A percentile compares a stretch with the other conserved stretches of the same genome.
Evolutionary conservation across 2,113 vertebrate genomes (phyloP).

Genomic region (Austrofundulus limnaeus): DNA sequence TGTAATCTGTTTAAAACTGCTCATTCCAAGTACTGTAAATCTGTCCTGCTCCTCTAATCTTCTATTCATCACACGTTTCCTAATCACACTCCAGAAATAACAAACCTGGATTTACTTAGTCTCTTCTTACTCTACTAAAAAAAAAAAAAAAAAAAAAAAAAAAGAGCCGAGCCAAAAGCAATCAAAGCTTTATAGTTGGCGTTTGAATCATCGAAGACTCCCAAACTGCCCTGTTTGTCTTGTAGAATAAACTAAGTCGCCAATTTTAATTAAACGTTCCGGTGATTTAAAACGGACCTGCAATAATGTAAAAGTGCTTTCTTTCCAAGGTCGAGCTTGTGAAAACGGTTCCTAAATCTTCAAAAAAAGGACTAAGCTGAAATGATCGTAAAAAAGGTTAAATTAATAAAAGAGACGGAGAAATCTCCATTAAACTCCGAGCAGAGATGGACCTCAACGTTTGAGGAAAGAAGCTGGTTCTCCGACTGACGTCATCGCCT

Average conservation of each 20-base stretch:
- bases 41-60: conserved; percentile 59
- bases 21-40: conserved; percentile 44
- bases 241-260: conserved; percentile 25
- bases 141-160: too few relatives aligned
- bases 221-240: conserved; percentile 40
- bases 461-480: background rate
- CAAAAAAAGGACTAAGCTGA: conserved; percentile 15
- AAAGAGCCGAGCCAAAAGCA: conserved; percentile 34
- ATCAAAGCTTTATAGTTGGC: conserved; percentile 45
- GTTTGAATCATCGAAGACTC: conserved; percentile 47
- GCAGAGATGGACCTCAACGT: conserved; percentile 22
- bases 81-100: conserved; percentile 69
- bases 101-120: conserved; percentile 57
- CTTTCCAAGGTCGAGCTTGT: conserved; percentile 41
- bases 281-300: conserved; percentile 41
- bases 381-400: conserved; percentile 57
- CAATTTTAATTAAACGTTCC: conserved; percentile 55
- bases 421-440: conserved; percentile 38
- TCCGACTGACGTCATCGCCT: too few relatives aligned
- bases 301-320: conserved; percentile 41
- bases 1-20: conserved; percentile 55
- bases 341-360: conserved; percentile 56
- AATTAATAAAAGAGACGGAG: conserved; percentile 48
- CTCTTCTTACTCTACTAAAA: conserved; percentile 14
- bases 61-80: conserved; percentile 61